These are phyloP conservation scores for Numenius arquata DNA, from an alignment of 2,113 vertebrate species.

Conservation along the genomic window DNA sequence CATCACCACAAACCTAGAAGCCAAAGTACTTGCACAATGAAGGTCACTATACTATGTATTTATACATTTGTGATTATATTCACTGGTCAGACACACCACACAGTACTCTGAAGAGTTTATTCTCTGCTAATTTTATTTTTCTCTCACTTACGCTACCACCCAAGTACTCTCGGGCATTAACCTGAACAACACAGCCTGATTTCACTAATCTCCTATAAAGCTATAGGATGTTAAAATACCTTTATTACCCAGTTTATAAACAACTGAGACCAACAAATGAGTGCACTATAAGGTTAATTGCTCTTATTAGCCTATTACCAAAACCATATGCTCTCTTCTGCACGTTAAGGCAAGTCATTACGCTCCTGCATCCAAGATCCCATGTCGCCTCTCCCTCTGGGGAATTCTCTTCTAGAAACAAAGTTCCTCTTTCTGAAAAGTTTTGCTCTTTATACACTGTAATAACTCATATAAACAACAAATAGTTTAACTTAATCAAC, in stretches of 20 bases:
- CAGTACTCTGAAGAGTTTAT: neutral
- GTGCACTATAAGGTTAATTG: slow-evolving; percentile 53
- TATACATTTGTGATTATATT: neutral
- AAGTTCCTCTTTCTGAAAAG: neutral
- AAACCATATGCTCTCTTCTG: slow-evolving; percentile 45
- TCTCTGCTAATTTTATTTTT: neutral
- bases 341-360: neutral
- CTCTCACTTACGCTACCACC: neutral
- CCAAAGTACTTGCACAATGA: neutral
- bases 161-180: neutral
- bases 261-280: slow-evolving; percentile 44
- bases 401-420: neutral
- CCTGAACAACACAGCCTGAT: neutral
- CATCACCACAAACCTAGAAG: neutral
- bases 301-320: slow-evolving; percentile 48
- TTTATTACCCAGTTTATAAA: slow-evolving; percentile 61
- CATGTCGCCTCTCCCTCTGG: neutral
- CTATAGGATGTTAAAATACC: slow-evolving; percentile 36
- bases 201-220: slow-evolving; percentile 45
- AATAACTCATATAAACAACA: neutral
- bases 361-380: neutral
- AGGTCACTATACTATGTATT: neutral
- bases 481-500: neutral
- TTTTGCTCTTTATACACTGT: neutral
- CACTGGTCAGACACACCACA: neutral